Conservation (phyloP, 2,113 vertebrate genomes). For the Climacteris rufus region DNA sequence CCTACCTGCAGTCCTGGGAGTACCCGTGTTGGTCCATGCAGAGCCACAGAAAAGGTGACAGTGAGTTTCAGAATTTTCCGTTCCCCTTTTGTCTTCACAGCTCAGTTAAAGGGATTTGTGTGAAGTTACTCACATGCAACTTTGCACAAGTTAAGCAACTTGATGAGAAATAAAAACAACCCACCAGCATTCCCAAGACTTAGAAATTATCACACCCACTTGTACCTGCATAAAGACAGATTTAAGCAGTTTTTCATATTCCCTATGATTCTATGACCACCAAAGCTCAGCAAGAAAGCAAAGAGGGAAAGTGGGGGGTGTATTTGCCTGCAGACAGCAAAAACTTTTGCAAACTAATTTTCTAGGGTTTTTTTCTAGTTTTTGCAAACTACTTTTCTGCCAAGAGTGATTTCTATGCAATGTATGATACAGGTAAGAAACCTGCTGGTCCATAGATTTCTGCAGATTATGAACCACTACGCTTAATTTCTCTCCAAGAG, state of each 20-base stretch:
- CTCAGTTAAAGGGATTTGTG: not conserved
- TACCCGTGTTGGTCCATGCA: rapidly evolving
- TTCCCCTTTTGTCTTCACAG: not conserved
- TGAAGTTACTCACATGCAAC: rapidly evolving
- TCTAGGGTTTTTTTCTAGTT: no score
- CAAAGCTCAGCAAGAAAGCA: not conserved
- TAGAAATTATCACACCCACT: not conserved
- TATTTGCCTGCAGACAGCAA: not conserved
- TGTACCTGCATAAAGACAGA: not conserved
- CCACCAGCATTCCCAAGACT: not conserved
- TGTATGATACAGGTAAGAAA: not conserved
- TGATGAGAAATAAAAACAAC: not conserved
- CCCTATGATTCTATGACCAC: not conserved
- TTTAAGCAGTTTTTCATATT: not conserved
- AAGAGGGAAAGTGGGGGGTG: not conserved
- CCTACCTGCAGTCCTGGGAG: not conserved
- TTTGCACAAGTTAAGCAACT: rapidly evolving
- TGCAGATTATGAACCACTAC: not conserved
- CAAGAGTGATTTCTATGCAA: not conserved
- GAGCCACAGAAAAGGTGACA: rapidly evolving
- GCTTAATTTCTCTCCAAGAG: not conserved
- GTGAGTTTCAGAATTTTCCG: not conserved
- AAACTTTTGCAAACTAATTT: not conserved
- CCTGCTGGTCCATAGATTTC: not conserved
- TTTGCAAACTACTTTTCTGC: not conserved